A percentile compares a stretch with the other conserved stretches of the same genome.
Evolutionary conservation across 2,113 vertebrate species (phyloP).

Genomic region (Pholis gunnellus): DNA sequence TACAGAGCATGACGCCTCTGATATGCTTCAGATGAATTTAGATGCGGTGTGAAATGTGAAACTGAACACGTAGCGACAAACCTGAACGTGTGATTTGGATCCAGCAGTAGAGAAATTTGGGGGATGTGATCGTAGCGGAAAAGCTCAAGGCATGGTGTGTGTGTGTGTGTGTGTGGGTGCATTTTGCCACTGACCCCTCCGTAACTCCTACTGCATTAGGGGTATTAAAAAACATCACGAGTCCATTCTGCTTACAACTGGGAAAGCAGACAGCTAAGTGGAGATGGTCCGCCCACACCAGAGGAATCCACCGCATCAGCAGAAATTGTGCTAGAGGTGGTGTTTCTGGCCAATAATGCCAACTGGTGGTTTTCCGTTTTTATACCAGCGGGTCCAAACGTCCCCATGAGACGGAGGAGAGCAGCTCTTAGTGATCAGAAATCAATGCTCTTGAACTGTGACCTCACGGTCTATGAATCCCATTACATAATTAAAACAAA

Average conservation of each 20-base stretch:
- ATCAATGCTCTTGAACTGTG: conserved; percentile 23
- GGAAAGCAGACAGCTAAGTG: conserved; percentile 61
- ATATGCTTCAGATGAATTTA: not conserved
- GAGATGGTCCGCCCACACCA: conserved; percentile 60
- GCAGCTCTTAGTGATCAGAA: conserved; percentile 13
- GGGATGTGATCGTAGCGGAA: not conserved
- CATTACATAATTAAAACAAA: conserved; percentile 31
- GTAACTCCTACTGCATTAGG: conserved; percentile 69
- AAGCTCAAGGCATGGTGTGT: not conserved
- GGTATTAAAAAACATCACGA: conserved; percentile 65
- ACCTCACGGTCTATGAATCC: conserved; percentile 11
- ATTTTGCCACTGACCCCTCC: conserved; percentile 47
- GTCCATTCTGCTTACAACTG: conserved; percentile 61
- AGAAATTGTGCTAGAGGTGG: conserved; percentile 42
- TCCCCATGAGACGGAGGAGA: conserved; percentile 4
- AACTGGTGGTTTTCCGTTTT: conserved; percentile 28
- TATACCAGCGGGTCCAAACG: conserved; percentile 5
- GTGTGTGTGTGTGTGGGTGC: conserved; percentile 19
- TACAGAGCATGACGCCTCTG: not conserved
- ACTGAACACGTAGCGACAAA: not conserved
- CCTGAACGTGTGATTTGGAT: not conserved
- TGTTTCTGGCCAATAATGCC: conserved; percentile 25
- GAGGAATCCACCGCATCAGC: conserved; percentile 59
- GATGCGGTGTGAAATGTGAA: conserved; percentile 1
- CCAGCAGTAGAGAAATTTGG: not conserved